Base-by-base conservation (phyloP, 2,113 vertebrate genomes). In the Psittacus erithacus region DNA sequence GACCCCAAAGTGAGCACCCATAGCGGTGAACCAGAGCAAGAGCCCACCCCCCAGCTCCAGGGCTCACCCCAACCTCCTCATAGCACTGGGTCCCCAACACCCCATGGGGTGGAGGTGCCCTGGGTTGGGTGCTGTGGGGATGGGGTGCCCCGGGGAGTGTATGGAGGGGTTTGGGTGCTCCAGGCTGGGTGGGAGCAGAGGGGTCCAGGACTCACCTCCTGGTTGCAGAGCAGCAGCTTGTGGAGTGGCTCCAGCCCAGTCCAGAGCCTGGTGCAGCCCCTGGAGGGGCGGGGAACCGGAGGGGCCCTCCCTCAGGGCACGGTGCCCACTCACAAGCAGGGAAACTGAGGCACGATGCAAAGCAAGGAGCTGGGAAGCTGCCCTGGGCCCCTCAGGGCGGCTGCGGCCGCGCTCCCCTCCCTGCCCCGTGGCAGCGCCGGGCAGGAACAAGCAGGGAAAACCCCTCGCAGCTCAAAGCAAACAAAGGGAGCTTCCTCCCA, bases 11-110 rank as follows among this genome's bases (percentile, higher is more conserved):
- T 5, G 12, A 70, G 47, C 29, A 46, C 31, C 29, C 25, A 2
- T 0, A 2, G 49, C 13, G 35, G 53, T 33, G 39, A 76, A 2
- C 2, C 52, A 5, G 7, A n/a, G 19, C 1, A 3, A 55, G 59
- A 80, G 6, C 52, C 7, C 70, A 31, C 31, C 39, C 11, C 22
- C 9, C 2, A 63, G 14, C 75, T 11, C 62, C 47, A 17, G 20
- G 12, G 60, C 46, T 90, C 15, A 0, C 15, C 29, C 17, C 24
- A 1, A 1, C 13, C 5, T 59, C 27, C 46, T 76, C 6, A 1
- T 0, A 0, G 25, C 6, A 13, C n/a, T 2, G 0, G 35, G 4
- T 69, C 35, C 44, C 38, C 38, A 31, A 22, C 0, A 0, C 1
- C 13, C 67, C 7, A 0, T 0, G 17, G n/a, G n/a, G 2, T 33